Percentiles rank a stretch among this genome's conserved stretches.
Conservation (phyloP, 2,113 vertebrate genomes). For the Natator depressus region DNA sequence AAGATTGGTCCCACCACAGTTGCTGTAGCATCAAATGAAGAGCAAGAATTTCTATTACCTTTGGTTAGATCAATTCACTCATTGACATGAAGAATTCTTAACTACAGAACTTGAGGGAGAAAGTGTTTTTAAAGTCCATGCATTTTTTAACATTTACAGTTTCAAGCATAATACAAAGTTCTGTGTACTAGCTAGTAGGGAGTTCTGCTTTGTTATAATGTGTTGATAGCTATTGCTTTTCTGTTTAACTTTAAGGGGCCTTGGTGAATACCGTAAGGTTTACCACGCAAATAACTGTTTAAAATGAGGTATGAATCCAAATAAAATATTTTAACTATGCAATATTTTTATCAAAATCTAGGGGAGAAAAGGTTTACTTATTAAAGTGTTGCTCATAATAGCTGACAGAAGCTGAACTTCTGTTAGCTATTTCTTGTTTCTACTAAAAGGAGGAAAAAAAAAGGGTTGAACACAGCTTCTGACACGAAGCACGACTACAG, state of each 20-base stretch:
- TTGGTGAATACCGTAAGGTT: constrained; percentile 52
- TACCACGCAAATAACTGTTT: constrained; percentile 55
- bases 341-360: constrained; percentile 57
- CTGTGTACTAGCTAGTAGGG: not conserved
- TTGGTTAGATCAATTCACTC: constrained; percentile 55
- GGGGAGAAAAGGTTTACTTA: constrained; percentile 55
- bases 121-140: constrained; percentile 16
- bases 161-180: not conserved
- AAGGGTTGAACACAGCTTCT: constrained; percentile 34
- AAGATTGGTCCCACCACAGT: constrained; percentile 28
- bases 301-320: constrained; percentile 72
- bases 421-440: constrained; percentile 22
- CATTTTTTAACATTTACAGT: not conserved
- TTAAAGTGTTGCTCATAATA: constrained; percentile 65
- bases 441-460: constrained; percentile 53
- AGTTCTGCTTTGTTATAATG: constrained; percentile 53
- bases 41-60: constrained; percentile 50
- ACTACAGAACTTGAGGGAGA: constrained; percentile 14
- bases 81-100: constrained; percentile 12
- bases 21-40: constrained; percentile 56
- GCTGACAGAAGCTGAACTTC: constrained; percentile 62
- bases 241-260: constrained; percentile 60
- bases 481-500: constrained; percentile 44
- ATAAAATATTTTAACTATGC: constrained; percentile 68
- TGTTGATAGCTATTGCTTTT: constrained; percentile 29